Evolutionary conservation across 2,797 vertebrate genomes (phyloP).

Genomic region (Cuniculus paca): DNA sequence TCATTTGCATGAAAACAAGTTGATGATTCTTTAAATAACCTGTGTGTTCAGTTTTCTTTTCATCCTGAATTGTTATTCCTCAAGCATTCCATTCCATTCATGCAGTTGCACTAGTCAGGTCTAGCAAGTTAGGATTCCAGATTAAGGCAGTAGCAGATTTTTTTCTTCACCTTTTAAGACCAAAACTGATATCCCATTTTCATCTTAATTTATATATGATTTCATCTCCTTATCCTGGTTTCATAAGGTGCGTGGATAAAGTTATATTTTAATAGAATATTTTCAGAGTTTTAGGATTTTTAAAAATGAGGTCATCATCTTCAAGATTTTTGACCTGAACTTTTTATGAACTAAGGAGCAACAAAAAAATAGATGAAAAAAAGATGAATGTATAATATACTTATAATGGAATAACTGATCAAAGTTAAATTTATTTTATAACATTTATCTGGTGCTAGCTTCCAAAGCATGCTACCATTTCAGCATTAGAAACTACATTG

Average conservation of each 20-base stretch:
- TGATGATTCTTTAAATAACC: conserved; percentile 55
- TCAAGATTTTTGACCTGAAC: conserved; percentile 78
- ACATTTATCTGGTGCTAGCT: conserved; percentile 60
- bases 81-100: conserved; percentile 51
- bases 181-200: conserved; percentile 74
- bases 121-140: conserved; percentile 68
- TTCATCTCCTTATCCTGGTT: conserved; percentile 67
- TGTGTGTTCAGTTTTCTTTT: background rate
- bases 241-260: conserved; percentile 65
- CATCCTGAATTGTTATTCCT: conserved; percentile 49
- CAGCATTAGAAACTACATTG: conserved; percentile 27
- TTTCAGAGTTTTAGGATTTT: conserved; percentile 70
- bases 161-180: conserved; percentile 70
- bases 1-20: conserved; percentile 71
- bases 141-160: conserved; percentile 50
- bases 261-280: conserved; percentile 69
- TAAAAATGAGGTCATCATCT: conserved; percentile 67
- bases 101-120: conserved; percentile 53
- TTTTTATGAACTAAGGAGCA: conserved; percentile 71
- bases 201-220: conserved; percentile 74
- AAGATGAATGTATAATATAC: conserved; percentile 63
- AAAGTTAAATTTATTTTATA: conserved; percentile 73
- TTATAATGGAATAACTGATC: conserved; percentile 72
- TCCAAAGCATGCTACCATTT: conserved; percentile 44
- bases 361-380: conserved; percentile 40